phyloP scores from a whole-genome alignment of 2,113 vertebrate genomes.

The Pitta sordida region DNA sequence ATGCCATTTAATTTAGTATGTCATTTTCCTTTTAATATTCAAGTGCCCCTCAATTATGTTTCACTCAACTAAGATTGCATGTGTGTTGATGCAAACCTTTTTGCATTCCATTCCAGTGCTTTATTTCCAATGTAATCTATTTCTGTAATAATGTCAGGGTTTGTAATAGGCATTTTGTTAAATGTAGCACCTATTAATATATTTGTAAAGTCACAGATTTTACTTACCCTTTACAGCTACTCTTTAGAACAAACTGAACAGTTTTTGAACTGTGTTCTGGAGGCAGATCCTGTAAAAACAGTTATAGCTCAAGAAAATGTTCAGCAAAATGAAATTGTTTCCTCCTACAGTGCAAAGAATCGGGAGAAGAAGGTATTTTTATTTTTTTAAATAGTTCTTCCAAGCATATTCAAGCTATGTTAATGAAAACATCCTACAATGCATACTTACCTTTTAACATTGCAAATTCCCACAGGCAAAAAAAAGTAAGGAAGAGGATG shows the following conservation, averaged over 20 bases:
- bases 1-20: not conserved
- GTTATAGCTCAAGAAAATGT: conserved; percentile 82
- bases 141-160: not conserved
- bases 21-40: not conserved
- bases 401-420: not conserved
- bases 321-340: conserved; percentile 67
- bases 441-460: not conserved
- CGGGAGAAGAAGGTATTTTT: conserved; percentile 77
- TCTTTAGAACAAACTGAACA: conserved; percentile 86
- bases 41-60: not conserved
- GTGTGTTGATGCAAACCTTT: not conserved
- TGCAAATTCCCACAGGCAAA: conserved; percentile 58
- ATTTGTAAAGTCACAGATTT: not conserved
- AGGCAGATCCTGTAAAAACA: conserved; percentile 87
- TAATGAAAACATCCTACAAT: not conserved
- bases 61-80: not conserved
- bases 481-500: conserved; percentile 72
- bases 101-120: not conserved
- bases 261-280: conserved; percentile 87
- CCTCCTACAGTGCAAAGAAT: conserved; percentile 53
- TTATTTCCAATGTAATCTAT: not conserved
- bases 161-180: not conserved
- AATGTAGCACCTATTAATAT: not conserved
- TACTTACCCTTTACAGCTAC: conserved; percentile 76
- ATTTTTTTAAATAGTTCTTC: not conserved